Conservation (phyloP, 2,888 invertebrate genomes). For the Nephrocerus scutellatus region DNA sequence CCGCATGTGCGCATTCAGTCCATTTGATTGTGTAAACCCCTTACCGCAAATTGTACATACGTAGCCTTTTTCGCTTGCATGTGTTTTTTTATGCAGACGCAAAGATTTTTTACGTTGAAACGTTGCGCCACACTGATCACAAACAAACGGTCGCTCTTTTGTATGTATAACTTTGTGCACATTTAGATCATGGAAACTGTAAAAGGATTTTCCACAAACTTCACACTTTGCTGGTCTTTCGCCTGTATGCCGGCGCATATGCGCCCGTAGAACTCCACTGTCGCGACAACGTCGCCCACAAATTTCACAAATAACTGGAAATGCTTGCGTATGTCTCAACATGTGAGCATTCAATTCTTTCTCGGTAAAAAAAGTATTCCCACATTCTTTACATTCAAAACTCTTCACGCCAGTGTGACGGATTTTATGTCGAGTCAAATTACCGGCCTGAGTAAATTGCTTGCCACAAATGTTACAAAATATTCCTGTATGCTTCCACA, state of each 20-base stretch:
- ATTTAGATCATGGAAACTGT: slow-evolving; percentile 39
- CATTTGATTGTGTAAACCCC: slow-evolving; percentile 40
- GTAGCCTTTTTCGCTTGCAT: slow-evolving; percentile 37
- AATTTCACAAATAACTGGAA: slow-evolving; percentile 38
- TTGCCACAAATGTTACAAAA: slow-evolving; percentile 40
- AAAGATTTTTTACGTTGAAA: slow-evolving; percentile 42
- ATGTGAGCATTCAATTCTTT: slow-evolving; percentile 37
- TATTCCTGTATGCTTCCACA: slow-evolving; percentile 41
- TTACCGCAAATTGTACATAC: slow-evolving; percentile 39
- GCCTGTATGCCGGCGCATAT: slow-evolving; percentile 2
- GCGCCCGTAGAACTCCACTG: slow-evolving; percentile 17
- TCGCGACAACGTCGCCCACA: slow-evolving; percentile 38
- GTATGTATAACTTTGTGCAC: slow-evolving; percentile 42
- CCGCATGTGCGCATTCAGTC: slow-evolving; percentile 40
- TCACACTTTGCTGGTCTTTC: slow-evolving; percentile 35
- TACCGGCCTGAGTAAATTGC: slow-evolving; percentile 38
- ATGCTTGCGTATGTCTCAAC: slow-evolving; percentile 36
- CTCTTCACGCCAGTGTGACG: slow-evolving; percentile 42
- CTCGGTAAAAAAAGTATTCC: slow-evolving; percentile 35
- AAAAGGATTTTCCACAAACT: slow-evolving; percentile 37
- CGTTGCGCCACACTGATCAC: slow-evolving; percentile 35
- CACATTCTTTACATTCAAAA: slow-evolving; percentile 36
- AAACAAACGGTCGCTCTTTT: slow-evolving; percentile 35
- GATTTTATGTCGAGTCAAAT: slow-evolving; percentile 38
- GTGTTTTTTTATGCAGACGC: slow-evolving; percentile 38